A percentile compares a stretch with the other conserved stretches of the same genome.
Evolutionary conservation across 2,113 vertebrate species (phyloP).

Genomic region (Hippocampus zosterae): DNA sequence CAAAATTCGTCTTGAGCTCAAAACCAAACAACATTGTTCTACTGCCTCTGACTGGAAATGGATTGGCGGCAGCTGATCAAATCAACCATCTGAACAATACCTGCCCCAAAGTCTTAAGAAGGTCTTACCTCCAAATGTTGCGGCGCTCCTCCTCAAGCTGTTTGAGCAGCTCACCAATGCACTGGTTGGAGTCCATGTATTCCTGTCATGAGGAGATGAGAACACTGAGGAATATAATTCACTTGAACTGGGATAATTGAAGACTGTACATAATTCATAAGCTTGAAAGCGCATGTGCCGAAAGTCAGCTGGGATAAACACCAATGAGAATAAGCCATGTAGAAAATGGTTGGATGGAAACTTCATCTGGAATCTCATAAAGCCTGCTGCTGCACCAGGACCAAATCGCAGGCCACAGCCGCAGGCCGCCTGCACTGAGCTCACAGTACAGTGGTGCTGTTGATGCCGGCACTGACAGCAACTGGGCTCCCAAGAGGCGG

Average conservation of each 20-base stretch:
- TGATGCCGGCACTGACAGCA: too few species aligned
- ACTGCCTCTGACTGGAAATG: conserved; percentile 46
- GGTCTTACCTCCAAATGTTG: conserved; percentile 80
- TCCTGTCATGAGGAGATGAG: conserved; percentile 69
- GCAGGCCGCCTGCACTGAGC: too few species aligned
- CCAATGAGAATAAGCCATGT: too few species aligned
- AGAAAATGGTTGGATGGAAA: too few species aligned
- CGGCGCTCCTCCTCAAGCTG: conserved; percentile 84
- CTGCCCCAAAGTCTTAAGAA: conserved; percentile 29
- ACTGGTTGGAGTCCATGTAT: conserved; percentile 86
- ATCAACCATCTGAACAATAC: conserved; percentile 41
- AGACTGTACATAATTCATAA: too few species aligned
- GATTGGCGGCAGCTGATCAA: conserved; percentile 57
- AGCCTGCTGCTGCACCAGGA: too few species aligned
- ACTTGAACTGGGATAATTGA: not conserved
- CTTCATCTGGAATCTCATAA: not conserved
- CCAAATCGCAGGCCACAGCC: too few species aligned
- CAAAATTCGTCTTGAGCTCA: conserved; percentile 55
- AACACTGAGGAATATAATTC: not conserved
- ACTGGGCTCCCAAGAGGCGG: too few species aligned
- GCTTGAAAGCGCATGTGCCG: too few species aligned
- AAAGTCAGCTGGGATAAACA: too few species aligned
- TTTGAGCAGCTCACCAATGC: conserved; percentile 81
- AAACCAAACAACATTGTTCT: conserved; percentile 59
- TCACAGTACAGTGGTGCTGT: too few species aligned